Conservation (phyloP, 92 coral and sea anemone genomes). For the Siderastrea radians region DNA sequence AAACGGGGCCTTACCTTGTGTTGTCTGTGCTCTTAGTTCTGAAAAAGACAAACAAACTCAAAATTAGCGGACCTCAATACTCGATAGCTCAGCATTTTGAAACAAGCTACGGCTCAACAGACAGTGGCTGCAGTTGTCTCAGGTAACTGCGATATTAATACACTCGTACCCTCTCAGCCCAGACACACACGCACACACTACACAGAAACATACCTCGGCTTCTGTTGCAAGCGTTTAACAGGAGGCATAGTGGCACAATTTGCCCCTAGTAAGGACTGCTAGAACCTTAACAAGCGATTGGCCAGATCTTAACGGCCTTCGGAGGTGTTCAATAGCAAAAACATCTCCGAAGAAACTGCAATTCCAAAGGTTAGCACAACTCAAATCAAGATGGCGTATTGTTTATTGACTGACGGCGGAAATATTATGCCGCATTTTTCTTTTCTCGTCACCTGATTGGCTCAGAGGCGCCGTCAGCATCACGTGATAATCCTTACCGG, state of each 20-base stretch:
- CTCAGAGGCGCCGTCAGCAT: slow-evolving; percentile 8
- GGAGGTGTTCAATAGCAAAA: slow-evolving; percentile 3
- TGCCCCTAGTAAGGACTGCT: slow-evolving; percentile 5
- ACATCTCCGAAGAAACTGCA: slow-evolving; percentile 19
- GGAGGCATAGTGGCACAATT: slow-evolving; percentile 34
- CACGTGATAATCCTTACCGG: slow-evolving; percentile 39
- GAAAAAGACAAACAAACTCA: slow-evolving; percentile 12
- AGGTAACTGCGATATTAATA: slow-evolving; percentile 1
- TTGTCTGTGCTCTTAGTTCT: slow-evolving; percentile 50
- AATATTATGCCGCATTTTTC: slow-evolving; percentile 39
- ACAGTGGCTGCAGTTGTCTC: not conserved
- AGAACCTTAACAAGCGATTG: slow-evolving; percentile 15
- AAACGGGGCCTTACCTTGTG: slow-evolving; percentile 11
- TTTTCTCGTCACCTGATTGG: slow-evolving; percentile 38
- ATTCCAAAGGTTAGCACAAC: slow-evolving; percentile 25
- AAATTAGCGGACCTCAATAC: not conserved
- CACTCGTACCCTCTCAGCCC: slow-evolving; percentile 3
- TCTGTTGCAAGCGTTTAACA: slow-evolving; percentile 37
- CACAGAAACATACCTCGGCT: slow-evolving; percentile 44
- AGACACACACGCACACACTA: not conserved
- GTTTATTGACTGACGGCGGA: slow-evolving; percentile 64
- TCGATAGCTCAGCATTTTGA: not conserved
- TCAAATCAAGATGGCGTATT: slow-evolving; percentile 83
- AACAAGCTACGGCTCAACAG: not conserved
- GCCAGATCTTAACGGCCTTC: slow-evolving; percentile 7